Base-by-base conservation (phyloP, 2,888 invertebrate species). In the Diarsia dahlii region DNA sequence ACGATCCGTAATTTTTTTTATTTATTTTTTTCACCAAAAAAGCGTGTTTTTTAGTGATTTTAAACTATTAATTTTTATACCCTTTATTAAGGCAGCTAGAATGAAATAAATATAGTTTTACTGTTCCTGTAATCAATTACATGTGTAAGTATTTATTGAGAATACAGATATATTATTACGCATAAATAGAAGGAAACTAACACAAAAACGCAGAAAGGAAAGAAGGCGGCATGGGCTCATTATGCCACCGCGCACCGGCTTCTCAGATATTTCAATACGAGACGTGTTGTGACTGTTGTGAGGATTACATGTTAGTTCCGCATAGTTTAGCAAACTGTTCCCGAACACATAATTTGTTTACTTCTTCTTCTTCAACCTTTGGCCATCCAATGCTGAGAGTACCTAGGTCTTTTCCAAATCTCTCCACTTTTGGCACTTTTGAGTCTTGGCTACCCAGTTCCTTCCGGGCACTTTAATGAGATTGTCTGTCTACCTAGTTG, bases 241-340 rank as follows among this genome's bases (percentile, higher is more conserved):
- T 79, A 78, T 62, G 67, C 10, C 10, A 64, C 28, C 28, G 28
- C 28, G 28, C 28, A 28, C 64, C 63, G 63, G n/a, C 50, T 82
- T 83, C 75, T 75, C 75, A 85, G 74, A 74, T 80, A 80, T 85
- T 82, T 84, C 62, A 76, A 74, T 81, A 23, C 46, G 63, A 71
- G 72, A 68, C 64, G 39, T 69, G 58, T 71, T 70, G 62, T 68
- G 58, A 70, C 1, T n/a, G 28, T 2, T 28, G 28, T 28, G 28
- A n/a, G 54, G 65, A 70, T 78, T 87, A 75, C 69, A 77, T 71
- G 48, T 65, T 68, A 28, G 52, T 70, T 76, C 78, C 74, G 74
- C 72, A 74, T 74, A 56, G 9, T 45, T 54, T 56, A 74, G 46
- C 13, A 46, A 34, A 54, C n/a, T 74, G 6, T 34, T 46, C 28